phyloP scores from a whole-genome alignment of 2,113 vertebrate species.

The Antechinus stuartii region DNA sequence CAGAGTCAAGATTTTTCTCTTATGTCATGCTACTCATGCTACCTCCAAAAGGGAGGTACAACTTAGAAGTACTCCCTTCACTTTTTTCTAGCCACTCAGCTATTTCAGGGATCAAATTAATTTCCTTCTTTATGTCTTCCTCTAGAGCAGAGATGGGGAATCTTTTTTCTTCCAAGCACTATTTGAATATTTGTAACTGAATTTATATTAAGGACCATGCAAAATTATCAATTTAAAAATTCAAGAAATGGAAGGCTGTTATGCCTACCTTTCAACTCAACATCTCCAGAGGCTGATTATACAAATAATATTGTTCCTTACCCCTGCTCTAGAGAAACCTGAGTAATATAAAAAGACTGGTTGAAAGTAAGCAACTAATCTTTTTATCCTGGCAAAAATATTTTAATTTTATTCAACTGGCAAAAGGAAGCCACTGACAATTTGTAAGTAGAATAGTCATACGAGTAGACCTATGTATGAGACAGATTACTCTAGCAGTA shows the following conservation, averaged over 20 bases:
- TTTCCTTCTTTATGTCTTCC: background rate
- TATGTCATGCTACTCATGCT: background rate
- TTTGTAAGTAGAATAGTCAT: background rate
- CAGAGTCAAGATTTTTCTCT: background rate
- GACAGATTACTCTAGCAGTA: background rate
- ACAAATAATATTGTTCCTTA: too few species aligned
- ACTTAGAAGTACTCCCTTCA: background rate
- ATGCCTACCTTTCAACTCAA: too few species aligned
- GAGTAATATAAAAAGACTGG: background rate
- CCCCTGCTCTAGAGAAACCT: background rate
- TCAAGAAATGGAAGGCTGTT: too few species aligned
- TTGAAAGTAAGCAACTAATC: background rate
- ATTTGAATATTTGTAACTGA: too few species aligned
- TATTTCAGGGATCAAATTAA: background rate
- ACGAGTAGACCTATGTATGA: background rate
- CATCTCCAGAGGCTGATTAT: too few species aligned
- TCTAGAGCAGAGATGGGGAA: background rate
- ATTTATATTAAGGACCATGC: too few species aligned
- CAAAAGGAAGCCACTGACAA: background rate
- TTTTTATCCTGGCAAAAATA: conserved; percentile 1
- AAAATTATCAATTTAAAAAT: too few species aligned
- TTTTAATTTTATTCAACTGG: background rate
- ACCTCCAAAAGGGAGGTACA: background rate
- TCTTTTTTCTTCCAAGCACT: too few species aligned
- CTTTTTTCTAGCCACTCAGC: background rate